Conservation (phyloP, 2,888 invertebrate genomes). For the Eucera pruinosa region DNA sequence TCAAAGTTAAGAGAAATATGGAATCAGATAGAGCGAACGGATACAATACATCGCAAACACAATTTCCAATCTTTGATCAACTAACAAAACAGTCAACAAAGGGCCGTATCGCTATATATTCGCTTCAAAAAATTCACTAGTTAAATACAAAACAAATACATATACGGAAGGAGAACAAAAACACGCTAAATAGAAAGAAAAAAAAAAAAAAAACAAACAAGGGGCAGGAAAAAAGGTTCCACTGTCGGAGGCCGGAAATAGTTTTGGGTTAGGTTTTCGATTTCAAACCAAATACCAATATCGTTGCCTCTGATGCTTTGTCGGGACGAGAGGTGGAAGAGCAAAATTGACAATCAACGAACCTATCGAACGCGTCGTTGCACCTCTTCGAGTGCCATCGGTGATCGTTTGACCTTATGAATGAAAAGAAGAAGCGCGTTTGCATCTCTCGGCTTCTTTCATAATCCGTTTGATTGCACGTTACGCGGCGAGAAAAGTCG, state of each 20-base stretch:
- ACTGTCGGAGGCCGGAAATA: background rate
- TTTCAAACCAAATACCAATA: constrained; percentile 16
- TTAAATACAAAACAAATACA: background rate
- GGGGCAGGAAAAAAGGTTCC: background rate
- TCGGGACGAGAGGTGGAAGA: background rate
- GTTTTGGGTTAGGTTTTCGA: constrained; percentile 9
- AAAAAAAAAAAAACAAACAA: too few species aligned
- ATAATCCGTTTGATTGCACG: constrained; percentile 75
- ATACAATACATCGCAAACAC: background rate
- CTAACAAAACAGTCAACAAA: background rate
- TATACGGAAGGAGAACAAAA: background rate
- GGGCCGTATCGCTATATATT: too few species aligned
- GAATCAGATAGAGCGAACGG: background rate
- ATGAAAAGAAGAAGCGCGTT: constrained; percentile 65
- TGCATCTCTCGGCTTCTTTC: constrained; percentile 70
- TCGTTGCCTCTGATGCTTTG: background rate
- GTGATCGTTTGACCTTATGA: constrained; percentile 73
- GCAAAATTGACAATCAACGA: constrained; percentile 31
- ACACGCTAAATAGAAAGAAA: background rate
- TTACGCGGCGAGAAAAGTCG: constrained; percentile 60
- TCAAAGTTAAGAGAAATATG: background rate
- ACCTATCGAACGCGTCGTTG: constrained; percentile 9
- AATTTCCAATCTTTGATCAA: too few species aligned
- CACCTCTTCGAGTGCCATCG: background rate
- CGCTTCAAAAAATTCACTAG: background rate